These are phyloP conservation scores for Acrocephalus scirpaceus DNA, from an alignment of 2,797 vertebrate genomes.

Conservation along the genomic window DNA sequence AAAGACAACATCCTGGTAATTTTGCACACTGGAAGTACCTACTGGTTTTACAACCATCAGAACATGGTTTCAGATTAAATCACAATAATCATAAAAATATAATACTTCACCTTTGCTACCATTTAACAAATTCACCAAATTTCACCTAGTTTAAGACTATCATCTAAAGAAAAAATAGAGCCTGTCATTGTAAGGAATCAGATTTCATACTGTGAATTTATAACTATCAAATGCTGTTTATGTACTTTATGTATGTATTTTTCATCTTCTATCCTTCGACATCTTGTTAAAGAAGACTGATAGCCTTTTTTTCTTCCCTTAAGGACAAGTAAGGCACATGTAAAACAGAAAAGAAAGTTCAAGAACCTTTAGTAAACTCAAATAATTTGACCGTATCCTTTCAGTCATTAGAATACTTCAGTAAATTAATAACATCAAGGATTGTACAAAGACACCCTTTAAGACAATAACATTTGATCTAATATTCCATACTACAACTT, in stretches of 20 bases:
- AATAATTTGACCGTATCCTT: neutral
- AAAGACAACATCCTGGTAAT: neutral
- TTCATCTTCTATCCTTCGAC: neutral
- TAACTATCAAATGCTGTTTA: slow-evolving; percentile 31
- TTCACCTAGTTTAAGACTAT: neutral
- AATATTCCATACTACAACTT: neutral
- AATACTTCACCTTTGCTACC: slow-evolving; percentile 8
- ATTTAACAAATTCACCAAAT: slow-evolving; percentile 8
- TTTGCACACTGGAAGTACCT: neutral
- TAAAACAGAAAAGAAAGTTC: neutral
- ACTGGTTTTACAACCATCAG: neutral
- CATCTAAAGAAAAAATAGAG: neutral
- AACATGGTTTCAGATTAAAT: neutral
- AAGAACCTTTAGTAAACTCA: neutral
- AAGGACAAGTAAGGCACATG: neutral
- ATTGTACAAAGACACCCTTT: neutral
- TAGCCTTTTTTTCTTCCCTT: neutral
- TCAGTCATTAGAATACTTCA: neutral
- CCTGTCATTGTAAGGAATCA: neutral
- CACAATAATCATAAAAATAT: neutral
- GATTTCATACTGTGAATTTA: slow-evolving; percentile 15
- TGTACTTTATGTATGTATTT: slow-evolving; percentile 3
- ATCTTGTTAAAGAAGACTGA: neutral
- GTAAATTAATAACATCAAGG: neutral
- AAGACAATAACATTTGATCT: neutral